Evolutionary conservation across 1,140 invertebrate genomes (phyloP), one percentile per base, ranked within the genome.

Genomic region (Drosophila seguyi): DNA sequence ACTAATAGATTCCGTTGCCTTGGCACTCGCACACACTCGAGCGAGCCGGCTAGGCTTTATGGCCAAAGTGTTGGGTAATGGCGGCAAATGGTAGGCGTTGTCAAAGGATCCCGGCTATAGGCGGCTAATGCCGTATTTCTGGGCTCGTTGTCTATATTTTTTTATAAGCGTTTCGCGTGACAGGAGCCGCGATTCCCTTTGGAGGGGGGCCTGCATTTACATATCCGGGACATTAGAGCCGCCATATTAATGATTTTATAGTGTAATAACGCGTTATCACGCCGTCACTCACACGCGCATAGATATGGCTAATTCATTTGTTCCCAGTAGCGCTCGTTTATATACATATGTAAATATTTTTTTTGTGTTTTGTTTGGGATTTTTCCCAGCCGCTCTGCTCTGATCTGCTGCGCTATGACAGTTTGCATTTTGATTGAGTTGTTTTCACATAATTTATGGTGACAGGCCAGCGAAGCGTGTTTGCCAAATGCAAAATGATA

Each of bases 231-330:
- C 76, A 80, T 88, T 87, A 88, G 79, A 88, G 75, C 57, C 55
- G 68, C 76, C 59, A 84, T 90, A 90, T 78, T 88, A 88, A 88
- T 88, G 80, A 88, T 90, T 90, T 88, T 88, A 88, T 88, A 74
- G 80, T 77, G 72, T 90, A 90, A 88, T 88, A 90, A 87, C 81
- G 72, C 77, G 84, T 88, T 88, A 84, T 88, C 85, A 88, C 84
- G 65, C 73, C 68, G 85, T 88, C 86, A 82, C 75, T 84, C 81
- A 80, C 53, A 48, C 77, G 41, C 25, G 25, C 69, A 76, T 45
- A 76, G 65, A 79, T 79, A 88, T 78, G 82, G 74, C 82, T 87
- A 80, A 83, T 88, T 83, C 76, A 87, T 88, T 88, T 84, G 73
- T 71, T 80, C 55, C 59, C 39, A 48, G 48, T 50, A 36, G 4